Conservation (phyloP, 2,888 invertebrate species). For the Panorpa germanica region DNA sequence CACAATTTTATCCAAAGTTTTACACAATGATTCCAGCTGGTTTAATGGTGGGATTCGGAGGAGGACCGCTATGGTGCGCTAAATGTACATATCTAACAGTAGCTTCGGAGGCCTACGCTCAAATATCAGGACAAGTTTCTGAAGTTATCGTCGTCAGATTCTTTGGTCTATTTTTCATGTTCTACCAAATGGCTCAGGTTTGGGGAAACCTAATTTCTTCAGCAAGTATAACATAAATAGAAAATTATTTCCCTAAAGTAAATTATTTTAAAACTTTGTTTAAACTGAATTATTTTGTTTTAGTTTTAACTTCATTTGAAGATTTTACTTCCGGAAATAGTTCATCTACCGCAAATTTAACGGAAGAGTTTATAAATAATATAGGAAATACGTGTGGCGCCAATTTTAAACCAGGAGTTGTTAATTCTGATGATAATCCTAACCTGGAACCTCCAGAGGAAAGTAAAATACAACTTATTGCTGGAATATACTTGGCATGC, state of each 20-base stretch:
- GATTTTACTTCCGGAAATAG: conserved; percentile 19
- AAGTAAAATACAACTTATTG: conserved; percentile 55
- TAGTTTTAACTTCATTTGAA: conserved; percentile 11
- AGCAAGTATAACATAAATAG: conserved; percentile 32
- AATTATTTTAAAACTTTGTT: conserved; percentile 6
- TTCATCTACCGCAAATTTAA: conserved; percentile 5
- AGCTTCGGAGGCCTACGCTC: conserved; percentile 59
- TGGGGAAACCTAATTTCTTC: conserved; percentile 88
- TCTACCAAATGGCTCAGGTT: conserved; percentile 89
- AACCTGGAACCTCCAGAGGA: conserved; percentile 53
- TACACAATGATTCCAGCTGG: conserved; percentile 71
- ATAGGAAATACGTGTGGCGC: conserved; percentile 48
- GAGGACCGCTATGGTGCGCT: conserved; percentile 88
- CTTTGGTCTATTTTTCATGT: conserved; percentile 92
- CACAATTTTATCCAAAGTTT: conserved; percentile 78
- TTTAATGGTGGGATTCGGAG: conserved; percentile 68
- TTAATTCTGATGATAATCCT: conserved; percentile 32
- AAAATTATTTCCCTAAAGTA: conserved; percentile 9
- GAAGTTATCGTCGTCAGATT: conserved; percentile 76
- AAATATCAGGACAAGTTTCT: conserved; percentile 39
- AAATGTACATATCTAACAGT: conserved; percentile 88
- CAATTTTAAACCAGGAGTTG: conserved; percentile 47
- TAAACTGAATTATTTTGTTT: conserved; percentile 1
- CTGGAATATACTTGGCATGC: conserved; percentile 64
- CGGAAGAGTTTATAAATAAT: conserved; percentile 20